Evolutionary conservation across 2,797 vertebrate species (phyloP), one percentile per base, ranked within the genome.

Genomic region (Dryobates pubescens): DNA sequence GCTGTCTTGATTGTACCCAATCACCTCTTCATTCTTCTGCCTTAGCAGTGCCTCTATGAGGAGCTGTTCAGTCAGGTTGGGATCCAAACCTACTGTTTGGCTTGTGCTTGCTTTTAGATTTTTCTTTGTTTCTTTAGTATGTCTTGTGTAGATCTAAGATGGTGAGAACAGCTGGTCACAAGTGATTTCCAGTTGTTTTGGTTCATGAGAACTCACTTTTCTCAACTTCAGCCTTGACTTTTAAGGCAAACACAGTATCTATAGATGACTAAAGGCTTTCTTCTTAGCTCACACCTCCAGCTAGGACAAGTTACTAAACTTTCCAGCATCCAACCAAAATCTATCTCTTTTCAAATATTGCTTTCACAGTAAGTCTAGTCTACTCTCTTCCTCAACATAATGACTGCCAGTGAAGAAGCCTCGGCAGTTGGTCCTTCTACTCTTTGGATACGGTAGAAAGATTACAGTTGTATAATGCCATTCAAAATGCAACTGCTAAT

Each of bases 101-200:
- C 20, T 90, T 90, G 84, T 76, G 30, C 12, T 58, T 93, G n/a
- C 29, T 87, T 90, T 87, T 65, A 59, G 82, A 87, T 92, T 94
- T 45, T 32, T 79, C 17, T 68, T 94, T 59, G 13, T 9, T 68
- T 71, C 30, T 86, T 54, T 67, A 74, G 38, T 59, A 38, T 34
- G n/a, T 62, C 62, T 87, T 81, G 6, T 81, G 43, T 45, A 43
- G 86, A 90, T 36, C 51, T 86, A 63, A 77, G 56, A 67, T 34
- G 19, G 19, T 82, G 53, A 57, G 29, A 88, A 65, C 58, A 58
- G 57, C 20, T 88, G 30, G 4, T 75, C 58, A 32, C 45, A 69
- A 75, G 26, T 18, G 29, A 78, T 69, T 83, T 78, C 32, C 14
- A 53, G 5, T 53, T 88, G n/a, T 81, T 86, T 64, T 7, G 3